Conservation (phyloP, 2,888 invertebrate species). For the Hetaerina titia region DNA sequence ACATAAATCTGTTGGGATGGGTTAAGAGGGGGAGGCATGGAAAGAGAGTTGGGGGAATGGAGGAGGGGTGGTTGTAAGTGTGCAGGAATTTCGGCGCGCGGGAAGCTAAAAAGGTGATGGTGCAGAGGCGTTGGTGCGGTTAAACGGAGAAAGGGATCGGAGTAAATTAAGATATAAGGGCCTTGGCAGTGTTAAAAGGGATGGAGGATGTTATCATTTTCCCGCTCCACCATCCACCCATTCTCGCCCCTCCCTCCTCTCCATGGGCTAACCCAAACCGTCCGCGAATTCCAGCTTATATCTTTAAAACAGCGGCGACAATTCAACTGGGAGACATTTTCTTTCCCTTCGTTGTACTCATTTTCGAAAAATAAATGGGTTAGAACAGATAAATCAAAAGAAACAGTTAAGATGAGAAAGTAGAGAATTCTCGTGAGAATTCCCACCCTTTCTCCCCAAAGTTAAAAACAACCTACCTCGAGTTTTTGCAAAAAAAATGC, state of each 20-base stretch:
- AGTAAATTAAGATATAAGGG: slow-evolving; percentile 61
- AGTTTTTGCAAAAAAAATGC: neutral
- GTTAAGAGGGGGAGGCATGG: neutral
- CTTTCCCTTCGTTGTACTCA: neutral
- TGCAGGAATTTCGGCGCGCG: slow-evolving; percentile 50
- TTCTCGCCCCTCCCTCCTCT: neutral
- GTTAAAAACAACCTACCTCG: neutral
- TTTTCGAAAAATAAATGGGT: slow-evolving; percentile 29
- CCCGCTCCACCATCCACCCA: neutral
- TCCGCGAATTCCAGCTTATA: slow-evolving; percentile 56
- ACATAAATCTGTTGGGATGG: slow-evolving; percentile 50
- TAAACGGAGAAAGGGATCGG: slow-evolving; percentile 56
- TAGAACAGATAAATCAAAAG: slow-evolving; percentile 34
- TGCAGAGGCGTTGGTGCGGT: slow-evolving; percentile 44
- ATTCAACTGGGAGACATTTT: slow-evolving; percentile 50
- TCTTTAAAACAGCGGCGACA: slow-evolving; percentile 47
- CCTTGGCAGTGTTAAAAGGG: slow-evolving; percentile 48
- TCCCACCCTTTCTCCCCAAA: neutral
- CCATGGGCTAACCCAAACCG: slow-evolving; percentile 40
- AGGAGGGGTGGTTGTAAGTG: neutral
- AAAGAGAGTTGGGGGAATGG: neutral
- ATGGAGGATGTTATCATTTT: slow-evolving; percentile 36
- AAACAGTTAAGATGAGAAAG: neutral
- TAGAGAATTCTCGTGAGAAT: neutral
- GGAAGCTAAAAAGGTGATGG: slow-evolving; percentile 61